Evolutionary conservation across 2,888 invertebrate genomes (phyloP).

Genomic region (Chirona hameri): DNA sequence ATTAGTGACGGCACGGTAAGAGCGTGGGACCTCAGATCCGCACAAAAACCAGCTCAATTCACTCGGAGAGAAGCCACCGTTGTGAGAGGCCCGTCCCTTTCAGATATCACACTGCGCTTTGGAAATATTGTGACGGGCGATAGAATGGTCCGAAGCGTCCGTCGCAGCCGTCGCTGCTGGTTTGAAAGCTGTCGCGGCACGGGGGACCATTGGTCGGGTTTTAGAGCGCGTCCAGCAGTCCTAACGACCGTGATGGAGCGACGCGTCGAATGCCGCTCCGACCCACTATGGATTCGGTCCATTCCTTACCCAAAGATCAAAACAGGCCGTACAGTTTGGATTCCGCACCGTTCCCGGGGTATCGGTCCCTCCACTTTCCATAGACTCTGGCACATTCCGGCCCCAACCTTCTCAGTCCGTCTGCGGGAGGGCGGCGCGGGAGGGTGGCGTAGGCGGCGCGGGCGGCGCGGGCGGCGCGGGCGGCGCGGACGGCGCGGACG

Average conservation of each 20-base stretch:
- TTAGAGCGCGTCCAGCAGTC: background rate
- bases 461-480: too few relatives aligned
- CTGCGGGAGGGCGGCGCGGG: too few relatives aligned
- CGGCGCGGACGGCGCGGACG: too few relatives aligned
- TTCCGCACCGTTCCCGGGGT: background rate
- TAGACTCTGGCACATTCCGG: too few relatives aligned
- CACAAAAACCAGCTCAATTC: background rate
- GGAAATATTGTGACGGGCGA: conserved; percentile 1
- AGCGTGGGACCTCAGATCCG: background rate
- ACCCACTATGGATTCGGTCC: background rate
- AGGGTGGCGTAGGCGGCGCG: too few relatives aligned
- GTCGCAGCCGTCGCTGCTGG: background rate
- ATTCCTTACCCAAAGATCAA: background rate
- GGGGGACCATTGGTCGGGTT: background rate
- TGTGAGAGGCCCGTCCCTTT: background rate
- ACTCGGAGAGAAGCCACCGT: background rate
- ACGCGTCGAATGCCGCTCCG: background rate
- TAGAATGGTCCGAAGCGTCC: background rate
- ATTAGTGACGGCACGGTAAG: background rate
- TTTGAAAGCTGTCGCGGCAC: background rate
- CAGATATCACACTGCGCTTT: background rate
- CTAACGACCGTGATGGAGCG: background rate
- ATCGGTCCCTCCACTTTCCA: background rate
- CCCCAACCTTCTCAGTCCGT: too few relatives aligned
- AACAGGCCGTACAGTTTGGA: background rate